phyloP scores from a whole-genome alignment of 2,888 invertebrate species.

The Rotaria sp. region DNA sequence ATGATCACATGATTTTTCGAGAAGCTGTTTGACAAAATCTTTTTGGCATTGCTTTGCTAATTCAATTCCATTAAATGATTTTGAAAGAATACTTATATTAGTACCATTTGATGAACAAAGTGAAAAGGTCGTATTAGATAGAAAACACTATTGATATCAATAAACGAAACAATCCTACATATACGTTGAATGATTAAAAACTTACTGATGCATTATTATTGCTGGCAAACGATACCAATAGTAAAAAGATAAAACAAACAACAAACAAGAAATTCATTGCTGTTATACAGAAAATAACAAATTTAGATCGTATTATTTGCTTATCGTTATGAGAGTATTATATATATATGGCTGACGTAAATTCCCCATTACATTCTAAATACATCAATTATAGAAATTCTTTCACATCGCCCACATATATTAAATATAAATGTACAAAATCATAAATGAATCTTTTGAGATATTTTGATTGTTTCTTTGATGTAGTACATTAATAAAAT shows the following conservation, averaged over 20 bases:
- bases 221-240: background rate
- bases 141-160: background rate
- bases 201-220: background rate
- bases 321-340: background rate
- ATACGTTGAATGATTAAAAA: background rate
- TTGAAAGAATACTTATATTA: background rate
- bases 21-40: background rate
- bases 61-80: background rate
- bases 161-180: background rate
- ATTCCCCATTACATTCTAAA: background rate
- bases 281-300: background rate
- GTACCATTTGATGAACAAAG: background rate
- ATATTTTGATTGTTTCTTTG: too few species aligned
- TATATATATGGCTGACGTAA: background rate
- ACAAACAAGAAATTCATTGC: background rate
- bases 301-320: too few species aligned
- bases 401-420: background rate
- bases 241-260: background rate
- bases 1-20: background rate
- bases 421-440: background rate
- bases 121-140: background rate
- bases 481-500: too few species aligned
- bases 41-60: background rate
- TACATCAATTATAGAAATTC: background rate
- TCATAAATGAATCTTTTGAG: too few species aligned